Percentiles rank a stretch among this genome's conserved stretches.
phyloP scores from a whole-genome alignment of 2,113 vertebrate genomes.

The Desmodus rotundus region DNA sequence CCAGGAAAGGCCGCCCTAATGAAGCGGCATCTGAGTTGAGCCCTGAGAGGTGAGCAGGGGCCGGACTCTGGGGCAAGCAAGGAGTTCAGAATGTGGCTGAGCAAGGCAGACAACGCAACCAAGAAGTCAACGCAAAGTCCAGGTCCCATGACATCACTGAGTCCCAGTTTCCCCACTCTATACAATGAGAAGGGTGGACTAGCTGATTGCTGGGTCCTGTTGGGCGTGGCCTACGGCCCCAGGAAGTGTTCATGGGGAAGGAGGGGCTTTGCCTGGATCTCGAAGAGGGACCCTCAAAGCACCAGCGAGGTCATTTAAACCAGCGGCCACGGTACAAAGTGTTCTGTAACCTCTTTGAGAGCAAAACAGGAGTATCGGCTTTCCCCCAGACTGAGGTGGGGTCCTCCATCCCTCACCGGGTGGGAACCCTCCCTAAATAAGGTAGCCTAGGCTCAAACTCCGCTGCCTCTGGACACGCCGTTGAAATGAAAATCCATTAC shows the following conservation, averaged over 20 bases:
- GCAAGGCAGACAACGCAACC: background rate
- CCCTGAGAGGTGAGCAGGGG: background rate
- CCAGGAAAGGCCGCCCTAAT: background rate
- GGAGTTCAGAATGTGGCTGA: background rate
- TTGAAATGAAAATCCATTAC: background rate
- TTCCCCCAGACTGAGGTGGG: accelerated
- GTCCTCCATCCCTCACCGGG: background rate
- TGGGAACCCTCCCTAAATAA: background rate
- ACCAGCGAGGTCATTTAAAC: background rate
- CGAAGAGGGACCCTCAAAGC: background rate
- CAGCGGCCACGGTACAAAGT: background rate
- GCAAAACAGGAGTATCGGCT: background rate
- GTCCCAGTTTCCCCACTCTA: background rate
- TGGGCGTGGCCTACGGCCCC: accelerated
- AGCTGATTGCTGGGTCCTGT: background rate
- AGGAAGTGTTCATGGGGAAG: background rate
- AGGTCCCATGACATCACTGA: accelerated
- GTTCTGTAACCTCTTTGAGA: background rate
- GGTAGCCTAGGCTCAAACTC: background rate
- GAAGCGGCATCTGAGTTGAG: background rate
- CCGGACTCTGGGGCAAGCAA: background rate
- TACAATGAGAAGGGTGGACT: background rate
- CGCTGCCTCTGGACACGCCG: background rate
- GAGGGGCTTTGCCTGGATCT: background rate
- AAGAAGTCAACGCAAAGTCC: background rate